Evolutionary conservation across 2,888 invertebrate genomes (phyloP).

Genomic region (Choreutis nemorana): DNA sequence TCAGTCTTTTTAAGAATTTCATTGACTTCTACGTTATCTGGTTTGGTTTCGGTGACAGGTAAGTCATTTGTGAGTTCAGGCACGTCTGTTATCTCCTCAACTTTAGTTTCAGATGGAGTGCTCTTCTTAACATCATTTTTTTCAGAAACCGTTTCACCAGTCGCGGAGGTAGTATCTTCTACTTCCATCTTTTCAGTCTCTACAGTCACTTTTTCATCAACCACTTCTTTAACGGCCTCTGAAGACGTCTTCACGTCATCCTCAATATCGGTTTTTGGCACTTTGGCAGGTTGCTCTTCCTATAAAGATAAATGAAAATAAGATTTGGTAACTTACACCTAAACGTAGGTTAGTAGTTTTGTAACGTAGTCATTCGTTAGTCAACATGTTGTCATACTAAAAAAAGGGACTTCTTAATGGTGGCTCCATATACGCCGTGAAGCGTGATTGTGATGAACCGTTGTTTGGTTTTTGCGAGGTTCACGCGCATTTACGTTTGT

Average conservation of each 20-base stretch:
- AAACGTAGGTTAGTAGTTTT: not conserved
- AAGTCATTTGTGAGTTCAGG: constrained; percentile 21
- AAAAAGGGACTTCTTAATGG: too few relatives aligned
- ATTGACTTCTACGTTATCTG: constrained; percentile 22
- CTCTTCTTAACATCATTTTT: constrained; percentile 14
- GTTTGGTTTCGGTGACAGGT: constrained; percentile 23
- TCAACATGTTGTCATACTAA: too few relatives aligned
- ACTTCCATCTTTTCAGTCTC: constrained; percentile 35
- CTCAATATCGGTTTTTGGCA: constrained; percentile 56
- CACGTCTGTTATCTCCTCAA: constrained; percentile 27
- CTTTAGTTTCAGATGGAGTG: constrained; percentile 21
- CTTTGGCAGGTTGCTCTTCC: constrained; percentile 56
- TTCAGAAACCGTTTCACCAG: constrained; percentile 9
- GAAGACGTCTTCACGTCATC: constrained; percentile 26
- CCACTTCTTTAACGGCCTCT: constrained; percentile 11
- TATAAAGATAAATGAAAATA: constrained; percentile 9
- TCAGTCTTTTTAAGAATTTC: constrained; percentile 29
- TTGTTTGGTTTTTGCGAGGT: too few relatives aligned
- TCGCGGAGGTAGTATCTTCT: constrained; percentile 18
- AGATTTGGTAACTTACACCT: not conserved
- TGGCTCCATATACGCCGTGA: too few relatives aligned
- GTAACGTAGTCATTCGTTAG: too few relatives aligned
- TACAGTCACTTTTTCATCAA: constrained; percentile 10
- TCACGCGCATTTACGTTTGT: too few relatives aligned
- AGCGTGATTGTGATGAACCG: too few relatives aligned